Percentiles rank a stretch among this genome's conserved stretches.
Evolutionary conservation across 2,888 invertebrate genomes (phyloP).

Genomic region (Macrophya annulata): DNA sequence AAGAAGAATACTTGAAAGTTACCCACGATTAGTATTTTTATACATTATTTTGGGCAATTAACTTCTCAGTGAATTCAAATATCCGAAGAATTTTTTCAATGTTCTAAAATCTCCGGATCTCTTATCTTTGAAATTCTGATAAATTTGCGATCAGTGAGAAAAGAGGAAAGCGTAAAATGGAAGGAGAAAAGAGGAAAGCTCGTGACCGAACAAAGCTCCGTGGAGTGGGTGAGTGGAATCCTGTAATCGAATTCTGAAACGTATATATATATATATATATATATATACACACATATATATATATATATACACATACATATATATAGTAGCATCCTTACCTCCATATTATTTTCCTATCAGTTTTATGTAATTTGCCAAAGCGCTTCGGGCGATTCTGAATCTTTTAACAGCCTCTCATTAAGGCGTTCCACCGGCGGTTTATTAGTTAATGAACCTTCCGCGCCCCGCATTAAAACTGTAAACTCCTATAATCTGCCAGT

Average conservation of each 20-base stretch:
- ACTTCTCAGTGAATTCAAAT: neutral
- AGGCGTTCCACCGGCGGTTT: slow-evolving; percentile 51
- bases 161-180: neutral
- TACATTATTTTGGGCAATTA: neutral
- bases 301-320: no score
- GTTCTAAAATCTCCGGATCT: neutral
- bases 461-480: slow-evolving; percentile 49
- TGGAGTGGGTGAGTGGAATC: slow-evolving; percentile 10
- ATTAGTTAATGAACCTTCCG: slow-evolving; percentile 52
- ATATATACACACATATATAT: no score
- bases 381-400: slow-evolving; percentile 39
- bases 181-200: neutral
- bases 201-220: neutral
- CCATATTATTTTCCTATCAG: slow-evolving; percentile 42
- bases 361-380: slow-evolving; percentile 44
- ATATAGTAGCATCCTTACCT: neutral
- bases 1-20: neutral
- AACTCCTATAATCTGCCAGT: slow-evolving; percentile 49
- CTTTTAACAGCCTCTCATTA: slow-evolving; percentile 49
- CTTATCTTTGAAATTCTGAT: neutral
- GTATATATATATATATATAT: no score
- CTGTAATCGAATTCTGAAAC: neutral
- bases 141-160: neutral
- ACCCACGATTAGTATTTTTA: neutral
- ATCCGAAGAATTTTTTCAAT: neutral